phyloP scores from a whole-genome alignment of 2,888 invertebrate species.

The Dryobotodes eremita region DNA sequence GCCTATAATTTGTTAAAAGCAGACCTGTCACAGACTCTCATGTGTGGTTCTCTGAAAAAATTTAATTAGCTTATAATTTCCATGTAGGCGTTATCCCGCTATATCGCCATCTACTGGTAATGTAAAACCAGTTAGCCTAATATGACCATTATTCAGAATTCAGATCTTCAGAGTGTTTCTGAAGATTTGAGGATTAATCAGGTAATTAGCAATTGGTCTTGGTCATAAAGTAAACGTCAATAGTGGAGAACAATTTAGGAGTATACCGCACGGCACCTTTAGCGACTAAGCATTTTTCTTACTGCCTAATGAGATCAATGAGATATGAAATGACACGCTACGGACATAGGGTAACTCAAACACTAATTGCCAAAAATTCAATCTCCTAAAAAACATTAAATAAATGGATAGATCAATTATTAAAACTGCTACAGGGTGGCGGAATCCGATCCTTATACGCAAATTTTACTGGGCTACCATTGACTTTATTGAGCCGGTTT shows the following conservation, averaged over 20 bases:
- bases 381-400: background rate
- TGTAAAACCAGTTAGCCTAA: background rate
- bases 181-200: background rate
- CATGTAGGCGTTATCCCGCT: background rate
- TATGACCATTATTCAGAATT: background rate
- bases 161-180: background rate
- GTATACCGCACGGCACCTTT: background rate
- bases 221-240: background rate
- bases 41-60: background rate
- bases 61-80: background rate
- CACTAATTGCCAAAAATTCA: slow-evolving; percentile 2
- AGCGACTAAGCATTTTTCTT: background rate
- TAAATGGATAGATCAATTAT: slow-evolving; percentile 5
- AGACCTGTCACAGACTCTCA: background rate
- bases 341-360: background rate
- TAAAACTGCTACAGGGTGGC: background rate
- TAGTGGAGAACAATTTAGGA: background rate
- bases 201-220: background rate
- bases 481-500: slow-evolving; percentile 41
- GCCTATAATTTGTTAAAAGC: slow-evolving; percentile 19
- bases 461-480: slow-evolving; percentile 23
- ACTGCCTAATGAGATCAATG: background rate
- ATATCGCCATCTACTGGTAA: background rate
- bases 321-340: background rate
- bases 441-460: slow-evolving; percentile 24